Conservation (phyloP, 2,113 vertebrate genomes). For the Pseudorectes ferrugineus region DNA sequence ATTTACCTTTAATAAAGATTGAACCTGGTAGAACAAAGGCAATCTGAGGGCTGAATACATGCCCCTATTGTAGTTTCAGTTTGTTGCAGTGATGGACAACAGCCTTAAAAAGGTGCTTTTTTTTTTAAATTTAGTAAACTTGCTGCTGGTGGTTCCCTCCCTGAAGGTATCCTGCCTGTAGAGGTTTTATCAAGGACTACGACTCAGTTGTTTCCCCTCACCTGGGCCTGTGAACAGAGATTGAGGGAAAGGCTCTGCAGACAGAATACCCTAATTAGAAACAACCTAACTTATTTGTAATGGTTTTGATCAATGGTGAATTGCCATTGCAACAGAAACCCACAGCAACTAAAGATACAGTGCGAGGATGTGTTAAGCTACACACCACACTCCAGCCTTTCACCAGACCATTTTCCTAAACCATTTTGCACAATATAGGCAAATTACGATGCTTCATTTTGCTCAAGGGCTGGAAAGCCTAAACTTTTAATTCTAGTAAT, state of each 20-base stretch:
- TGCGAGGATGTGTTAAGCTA: background rate
- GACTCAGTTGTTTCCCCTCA: background rate
- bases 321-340: background rate
- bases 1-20: background rate
- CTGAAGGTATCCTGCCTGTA: background rate
- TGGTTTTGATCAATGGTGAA: background rate
- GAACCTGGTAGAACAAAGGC: background rate
- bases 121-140: background rate
- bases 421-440: background rate
- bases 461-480: background rate
- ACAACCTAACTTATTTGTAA: background rate
- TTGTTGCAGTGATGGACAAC: background rate
- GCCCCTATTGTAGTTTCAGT: accelerated
- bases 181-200: background rate
- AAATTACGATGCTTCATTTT: background rate
- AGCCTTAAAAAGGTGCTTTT: background rate
- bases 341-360: background rate
- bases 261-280: background rate
- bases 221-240: background rate
- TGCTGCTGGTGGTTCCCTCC: background rate
- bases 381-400: background rate
- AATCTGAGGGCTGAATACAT: background rate
- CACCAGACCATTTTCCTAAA: background rate
- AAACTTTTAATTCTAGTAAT: background rate
- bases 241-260: background rate